These are phyloP conservation scores for Sebastolobus altivelis DNA, from an alignment of 2,797 vertebrate genomes.

Conservation along the genomic window DNA sequence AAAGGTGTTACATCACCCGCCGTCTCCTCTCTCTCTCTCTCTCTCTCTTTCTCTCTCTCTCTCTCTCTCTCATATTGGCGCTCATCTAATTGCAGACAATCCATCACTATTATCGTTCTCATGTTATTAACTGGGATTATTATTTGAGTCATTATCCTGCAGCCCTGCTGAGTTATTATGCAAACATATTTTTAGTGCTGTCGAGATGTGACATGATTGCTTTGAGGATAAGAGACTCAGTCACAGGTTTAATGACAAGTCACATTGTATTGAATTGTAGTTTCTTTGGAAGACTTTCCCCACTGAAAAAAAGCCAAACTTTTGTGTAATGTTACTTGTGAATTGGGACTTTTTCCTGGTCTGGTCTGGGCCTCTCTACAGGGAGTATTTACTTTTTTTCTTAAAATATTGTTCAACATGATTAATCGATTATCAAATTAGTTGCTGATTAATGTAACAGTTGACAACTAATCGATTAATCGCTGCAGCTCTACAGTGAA, in stretches of 20 bases:
- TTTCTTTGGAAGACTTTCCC: not conserved
- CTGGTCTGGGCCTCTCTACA: not conserved
- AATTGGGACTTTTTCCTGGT: not conserved
- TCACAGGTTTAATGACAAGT: not conserved
- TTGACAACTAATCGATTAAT: too few relatives aligned
- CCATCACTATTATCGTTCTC: not conserved
- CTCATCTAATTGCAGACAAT: conserved; percentile 16
- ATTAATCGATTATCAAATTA: too few relatives aligned
- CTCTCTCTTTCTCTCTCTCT: not conserved
- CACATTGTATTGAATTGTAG: not conserved
- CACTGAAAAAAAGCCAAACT: not conserved
- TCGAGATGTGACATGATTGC: conserved; percentile 1
- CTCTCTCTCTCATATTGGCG: not conserved
- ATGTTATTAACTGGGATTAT: conserved; percentile 10
- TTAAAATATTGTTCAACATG: too few relatives aligned
- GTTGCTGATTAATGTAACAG: too few relatives aligned
- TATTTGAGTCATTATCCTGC: not conserved
- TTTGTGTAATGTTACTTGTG: not conserved
- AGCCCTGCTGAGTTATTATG: conserved; percentile 3
- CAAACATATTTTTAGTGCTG: not conserved
- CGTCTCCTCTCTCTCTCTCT: not conserved
- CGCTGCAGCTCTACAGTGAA: too few relatives aligned
- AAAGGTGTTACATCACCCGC: conserved; percentile 18
- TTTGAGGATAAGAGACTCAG: conserved; percentile 19
- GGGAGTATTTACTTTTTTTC: too few relatives aligned